These are phyloP conservation scores for Epistrophe eligans DNA, from an alignment of 2,888 invertebrate genomes.

Conservation along the genomic window DNA sequence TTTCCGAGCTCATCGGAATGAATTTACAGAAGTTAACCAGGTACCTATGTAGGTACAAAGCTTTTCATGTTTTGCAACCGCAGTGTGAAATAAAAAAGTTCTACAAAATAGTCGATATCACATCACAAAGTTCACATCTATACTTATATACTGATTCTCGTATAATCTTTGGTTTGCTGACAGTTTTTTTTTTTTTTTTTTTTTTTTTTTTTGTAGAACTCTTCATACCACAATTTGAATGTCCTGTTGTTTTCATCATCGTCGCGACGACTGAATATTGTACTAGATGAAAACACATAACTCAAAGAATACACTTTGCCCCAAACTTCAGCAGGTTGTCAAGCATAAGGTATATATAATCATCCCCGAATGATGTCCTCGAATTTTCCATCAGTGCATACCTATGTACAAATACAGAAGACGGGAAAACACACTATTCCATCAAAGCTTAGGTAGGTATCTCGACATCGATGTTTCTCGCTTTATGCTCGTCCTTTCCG, in stretches of 20 bases:
- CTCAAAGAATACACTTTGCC: slow-evolving; percentile 42
- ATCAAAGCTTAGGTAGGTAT: slow-evolving; percentile 1
- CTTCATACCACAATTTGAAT: slow-evolving; percentile 2
- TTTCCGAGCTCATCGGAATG: neutral
- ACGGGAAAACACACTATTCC: slow-evolving; percentile 27
- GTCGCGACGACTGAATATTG: neutral
- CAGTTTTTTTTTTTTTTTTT: neutral
- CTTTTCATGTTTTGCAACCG: neutral
- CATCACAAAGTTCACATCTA: neutral
- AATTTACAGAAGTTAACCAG: neutral
- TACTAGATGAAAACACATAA: slow-evolving; percentile 1
- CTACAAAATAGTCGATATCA: slow-evolving; percentile 4
- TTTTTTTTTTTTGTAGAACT: neutral
- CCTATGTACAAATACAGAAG: slow-evolving; percentile 5
- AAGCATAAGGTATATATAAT: slow-evolving; percentile 50
- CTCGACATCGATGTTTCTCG: neutral
- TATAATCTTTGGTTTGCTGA: neutral
- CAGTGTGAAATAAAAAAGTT: slow-evolving; percentile 9
- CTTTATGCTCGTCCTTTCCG: neutral
- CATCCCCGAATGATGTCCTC: slow-evolving; percentile 48
- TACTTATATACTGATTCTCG: too few species aligned
- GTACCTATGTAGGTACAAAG: too few species aligned
- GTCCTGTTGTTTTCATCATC: neutral
- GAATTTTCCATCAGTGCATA: slow-evolving; percentile 23
- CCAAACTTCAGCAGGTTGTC: slow-evolving; percentile 26